These are phyloP conservation scores for Aviceda subcristata DNA, from an alignment of 2,113 vertebrate species.

Conservation along the genomic window DNA sequence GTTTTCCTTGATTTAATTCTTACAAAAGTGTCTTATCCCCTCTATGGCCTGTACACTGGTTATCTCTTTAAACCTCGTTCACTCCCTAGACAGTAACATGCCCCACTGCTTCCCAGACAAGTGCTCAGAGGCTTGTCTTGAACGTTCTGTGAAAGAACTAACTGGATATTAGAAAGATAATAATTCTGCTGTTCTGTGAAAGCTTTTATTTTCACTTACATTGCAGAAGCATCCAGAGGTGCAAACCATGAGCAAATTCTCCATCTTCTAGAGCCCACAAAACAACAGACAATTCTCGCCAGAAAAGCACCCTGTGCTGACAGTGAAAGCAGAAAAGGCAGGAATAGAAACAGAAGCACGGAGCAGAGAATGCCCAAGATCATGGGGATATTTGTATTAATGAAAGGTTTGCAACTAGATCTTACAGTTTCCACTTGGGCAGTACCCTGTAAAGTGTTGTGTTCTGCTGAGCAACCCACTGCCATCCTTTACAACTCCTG, in stretches of 20 bases:
- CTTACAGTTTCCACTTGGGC: not conserved
- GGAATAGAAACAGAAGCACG: not conserved
- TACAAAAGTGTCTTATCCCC: not conserved
- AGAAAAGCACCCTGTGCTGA: not conserved
- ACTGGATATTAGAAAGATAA: not conserved
- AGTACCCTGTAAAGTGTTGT: not conserved
- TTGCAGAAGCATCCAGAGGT: not conserved
- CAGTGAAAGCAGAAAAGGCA: not conserved
- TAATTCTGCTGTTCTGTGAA: not conserved
- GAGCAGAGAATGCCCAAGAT: not conserved
- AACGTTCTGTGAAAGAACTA: not conserved
- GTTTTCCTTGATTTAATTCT: not conserved
- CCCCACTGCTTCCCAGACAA: not conserved
- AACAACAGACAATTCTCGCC: not conserved
- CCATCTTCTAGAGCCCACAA: not conserved
- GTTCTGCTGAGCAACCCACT: not conserved
- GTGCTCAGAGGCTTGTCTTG: not conserved
- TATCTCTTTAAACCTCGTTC: not conserved
- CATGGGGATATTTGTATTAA: not conserved
- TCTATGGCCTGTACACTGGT: not conserved
- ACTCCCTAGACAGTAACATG: not conserved
- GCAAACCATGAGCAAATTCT: not conserved
- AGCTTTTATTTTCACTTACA: not conserved
- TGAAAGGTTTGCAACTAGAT: not conserved
- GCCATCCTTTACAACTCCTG: not conserved